Evolutionary conservation across 2,797 vertebrate species (phyloP), one percentile per base, ranked within the genome.

Genomic region (Darevskia mixta): DNA sequence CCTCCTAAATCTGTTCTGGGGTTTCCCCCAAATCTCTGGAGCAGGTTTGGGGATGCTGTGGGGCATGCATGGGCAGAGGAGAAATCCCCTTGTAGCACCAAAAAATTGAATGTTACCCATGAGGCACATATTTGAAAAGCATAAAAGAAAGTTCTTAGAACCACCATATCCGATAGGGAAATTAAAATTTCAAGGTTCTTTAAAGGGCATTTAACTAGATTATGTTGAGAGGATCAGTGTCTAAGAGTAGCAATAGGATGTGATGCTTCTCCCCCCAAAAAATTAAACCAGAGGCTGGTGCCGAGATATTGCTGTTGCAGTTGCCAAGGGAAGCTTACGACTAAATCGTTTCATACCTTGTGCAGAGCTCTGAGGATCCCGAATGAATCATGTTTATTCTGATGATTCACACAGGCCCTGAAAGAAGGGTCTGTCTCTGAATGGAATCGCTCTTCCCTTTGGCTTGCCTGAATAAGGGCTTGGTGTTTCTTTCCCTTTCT

Each of bases 331-430:
- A 92, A 94, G 86, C n/a, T 92, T 92, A 94, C 94, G 94, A 87
- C 88, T 83, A 93, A 93, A 93, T 95, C 79, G 86, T 79, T 90
- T 91, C 85, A 67, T 90, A 79, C 79, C 95, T 94, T 83, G 92
- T 9, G 82, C 67, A 94, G 89, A 92, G 84, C 69, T 29, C 0
- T 43, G 80, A 91, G 41, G 27, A 87, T 93, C 89, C 25, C 90
- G 90, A 93, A 94, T 92, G 89, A 95, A 95, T 95, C 94, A 87
- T 86, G 45, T 86, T 95, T 86, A 92, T 90, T 91, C 83, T 86
- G 88, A 94, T 95, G 94, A 95, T 88, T 96, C 92, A 92, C 92
- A 95, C 38, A 81, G 32, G 43, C 75, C 75, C 91, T 92, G 91
- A 95, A 95, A 94, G 91, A 90, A 86, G 61, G 61, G 9, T 17